Base-by-base conservation (phyloP, 2,113 vertebrate genomes). In the Tautogolabrus adspersus region DNA sequence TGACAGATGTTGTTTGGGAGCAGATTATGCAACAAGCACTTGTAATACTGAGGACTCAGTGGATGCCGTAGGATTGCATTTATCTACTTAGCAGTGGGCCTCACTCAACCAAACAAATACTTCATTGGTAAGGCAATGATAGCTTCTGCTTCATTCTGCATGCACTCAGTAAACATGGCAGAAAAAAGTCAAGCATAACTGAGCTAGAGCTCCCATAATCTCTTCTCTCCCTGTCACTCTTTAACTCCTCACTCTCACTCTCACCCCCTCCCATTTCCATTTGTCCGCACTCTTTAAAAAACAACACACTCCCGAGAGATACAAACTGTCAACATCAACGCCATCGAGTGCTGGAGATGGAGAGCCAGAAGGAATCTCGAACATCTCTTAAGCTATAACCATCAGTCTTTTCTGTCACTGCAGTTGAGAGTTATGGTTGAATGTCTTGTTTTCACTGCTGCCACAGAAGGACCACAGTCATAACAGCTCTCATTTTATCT, bases 321-420 rank as follows among this genome's bases (percentile, higher is more conserved):
- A 77, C 60, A 60, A 66, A 73, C 64, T 57, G 58, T 81, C 72
- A 68, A 51, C 75, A 79, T 64, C 56, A 62, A 16, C 38, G 38
- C 61, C 34, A 65, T 67, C 69, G 77, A 78, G 78, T 56, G 66
- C 56, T 21, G 44, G 44, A 61, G 66, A 57, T 19, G 34, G 26
- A 21, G 40, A 75, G 72, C 55, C 73, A 51, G 37, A 66, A 52
- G 40, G 38, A 77, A 62, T 81, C 81, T 70, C 49, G 46, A 19
- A 23, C 55, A 21, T 68, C 60, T 73, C 0, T 26, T 16, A 62
- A 58, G 19, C 42, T 46, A 15, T n/a, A 57, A 19, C 56, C 64
- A 66, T 65, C 70, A 26, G 51, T 81, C 49, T 13, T 52, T 12
- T 42, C 61, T 76, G 60, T 83, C 66, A 72, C 44, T 69, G 47